Evolutionary conservation across 2,797 vertebrate genomes (phyloP).

Genomic region (Macroramphosus scolopax): DNA sequence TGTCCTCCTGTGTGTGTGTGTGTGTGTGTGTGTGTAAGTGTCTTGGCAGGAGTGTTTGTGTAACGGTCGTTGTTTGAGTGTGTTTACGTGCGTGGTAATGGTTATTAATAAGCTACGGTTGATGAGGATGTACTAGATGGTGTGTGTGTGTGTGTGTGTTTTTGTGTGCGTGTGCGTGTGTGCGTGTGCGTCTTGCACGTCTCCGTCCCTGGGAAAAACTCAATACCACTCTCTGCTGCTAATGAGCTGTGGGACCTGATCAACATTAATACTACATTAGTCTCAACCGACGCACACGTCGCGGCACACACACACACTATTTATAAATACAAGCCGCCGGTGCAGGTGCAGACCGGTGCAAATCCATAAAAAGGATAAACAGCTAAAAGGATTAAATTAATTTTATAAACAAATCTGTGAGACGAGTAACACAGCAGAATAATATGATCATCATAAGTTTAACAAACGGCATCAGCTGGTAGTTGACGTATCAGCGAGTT

Average conservation of each 20-base stretch:
- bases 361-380: constrained; percentile 56
- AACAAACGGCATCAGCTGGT: too few species aligned
- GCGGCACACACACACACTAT: constrained; percentile 14
- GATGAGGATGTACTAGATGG: too few species aligned
- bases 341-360: constrained; percentile 40
- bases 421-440: constrained; percentile 15
- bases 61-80: constrained; percentile 4
- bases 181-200: constrained; percentile 23
- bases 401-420: constrained; percentile 22
- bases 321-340: constrained; percentile 35
- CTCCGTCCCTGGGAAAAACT: constrained; percentile 65
- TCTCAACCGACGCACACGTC: constrained; percentile 42
- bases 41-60: constrained; percentile 12
- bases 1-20: too few species aligned
- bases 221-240: constrained; percentile 71
- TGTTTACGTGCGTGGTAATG: too few species aligned
- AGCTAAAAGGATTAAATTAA: constrained; percentile 56
- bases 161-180: constrained; percentile 25
- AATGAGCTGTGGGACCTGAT: constrained; percentile 76
- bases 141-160: constrained; percentile 26
- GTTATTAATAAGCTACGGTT: constrained; percentile 54
- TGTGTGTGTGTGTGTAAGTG: constrained; percentile 13
- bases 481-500: too few species aligned
- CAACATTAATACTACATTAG: constrained; percentile 77
- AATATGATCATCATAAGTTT: too few species aligned